Conservation (phyloP, 2,113 vertebrate genomes). For the Triplophysa siluroides region DNA sequence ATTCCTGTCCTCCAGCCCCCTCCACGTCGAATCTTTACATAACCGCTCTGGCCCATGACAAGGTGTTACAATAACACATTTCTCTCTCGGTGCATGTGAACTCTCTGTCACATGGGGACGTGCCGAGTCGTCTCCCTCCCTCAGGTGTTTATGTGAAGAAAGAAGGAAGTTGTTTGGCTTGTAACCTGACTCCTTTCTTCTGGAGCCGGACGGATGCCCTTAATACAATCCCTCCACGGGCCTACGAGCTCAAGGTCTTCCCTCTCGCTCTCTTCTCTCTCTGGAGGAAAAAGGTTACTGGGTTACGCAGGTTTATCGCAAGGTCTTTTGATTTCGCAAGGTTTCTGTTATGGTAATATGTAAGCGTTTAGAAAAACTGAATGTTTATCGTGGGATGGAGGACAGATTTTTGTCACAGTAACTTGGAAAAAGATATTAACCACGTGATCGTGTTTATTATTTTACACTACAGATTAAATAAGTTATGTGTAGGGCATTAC, state of each 20-base stretch:
- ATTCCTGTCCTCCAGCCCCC: conserved; percentile 19
- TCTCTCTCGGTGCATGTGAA: conserved; percentile 67
- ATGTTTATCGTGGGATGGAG: too few species aligned
- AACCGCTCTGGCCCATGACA: conserved; percentile 58
- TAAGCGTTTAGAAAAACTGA: background rate
- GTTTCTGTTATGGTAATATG: background rate
- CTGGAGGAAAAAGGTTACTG: background rate
- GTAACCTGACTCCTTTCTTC: conserved; percentile 60
- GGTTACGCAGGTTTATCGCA: background rate
- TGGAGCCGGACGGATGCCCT: conserved; percentile 38
- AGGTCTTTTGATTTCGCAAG: background rate
- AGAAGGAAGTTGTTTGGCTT: conserved; percentile 44
- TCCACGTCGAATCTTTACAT: conserved; percentile 52
- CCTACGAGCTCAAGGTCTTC: conserved; percentile 36
- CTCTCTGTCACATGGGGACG: conserved; percentile 68
- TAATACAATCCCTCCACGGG: conserved; percentile 34
- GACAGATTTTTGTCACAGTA: too few species aligned
- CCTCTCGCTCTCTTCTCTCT: conserved; percentile 29
- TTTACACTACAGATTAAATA: too few species aligned
- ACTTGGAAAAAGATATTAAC: too few species aligned
- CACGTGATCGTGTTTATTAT: too few species aligned
- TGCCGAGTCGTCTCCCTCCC: conserved; percentile 43
- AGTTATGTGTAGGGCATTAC: too few species aligned
- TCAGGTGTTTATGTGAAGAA: conserved; percentile 71
- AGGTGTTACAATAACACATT: conserved; percentile 75